Conservation (phyloP, 92 coral and sea anemone genomes). For the Micromussa lordhowensis region DNA sequence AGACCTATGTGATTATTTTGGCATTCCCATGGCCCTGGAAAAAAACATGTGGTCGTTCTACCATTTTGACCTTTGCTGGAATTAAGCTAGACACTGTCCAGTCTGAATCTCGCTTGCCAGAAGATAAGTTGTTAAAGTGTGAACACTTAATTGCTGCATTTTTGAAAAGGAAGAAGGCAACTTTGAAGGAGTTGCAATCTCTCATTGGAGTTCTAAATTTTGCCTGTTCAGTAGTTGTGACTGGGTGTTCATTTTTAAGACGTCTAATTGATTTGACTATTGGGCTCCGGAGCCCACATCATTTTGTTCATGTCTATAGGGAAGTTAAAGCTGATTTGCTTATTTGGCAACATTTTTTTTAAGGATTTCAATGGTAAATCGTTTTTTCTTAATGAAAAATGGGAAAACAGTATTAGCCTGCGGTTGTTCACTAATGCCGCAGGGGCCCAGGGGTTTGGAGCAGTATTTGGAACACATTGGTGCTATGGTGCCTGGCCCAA, state of each 20-base stretch:
- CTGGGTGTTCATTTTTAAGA: neutral
- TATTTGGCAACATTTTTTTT: slow-evolving; percentile 6
- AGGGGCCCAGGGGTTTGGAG: slow-evolving; percentile 45
- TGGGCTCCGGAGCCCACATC: no score
- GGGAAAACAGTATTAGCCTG: slow-evolving; percentile 18
- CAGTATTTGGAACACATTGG: slow-evolving; percentile 41
- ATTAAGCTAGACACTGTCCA: slow-evolving; percentile 59
- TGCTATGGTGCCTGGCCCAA: slow-evolving; percentile 60
- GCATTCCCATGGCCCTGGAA: slow-evolving; percentile 23
- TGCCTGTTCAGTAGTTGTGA: slow-evolving; percentile 62
- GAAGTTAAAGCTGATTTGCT: no score
- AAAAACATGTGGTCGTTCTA: slow-evolving; percentile 59
- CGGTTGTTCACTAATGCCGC: slow-evolving; percentile 51
- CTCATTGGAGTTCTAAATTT: slow-evolving; percentile 55
- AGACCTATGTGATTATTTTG: no score
- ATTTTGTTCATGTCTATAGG: no score
- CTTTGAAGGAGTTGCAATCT: slow-evolving; percentile 43
- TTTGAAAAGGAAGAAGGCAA: slow-evolving; percentile 43
- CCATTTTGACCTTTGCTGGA: slow-evolving; percentile 56
- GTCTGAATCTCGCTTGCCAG: no score
- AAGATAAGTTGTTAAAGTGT: slow-evolving; percentile 49
- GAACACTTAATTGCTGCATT: slow-evolving; percentile 33
- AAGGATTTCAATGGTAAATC: slow-evolving; percentile 31
- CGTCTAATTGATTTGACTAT: neutral
- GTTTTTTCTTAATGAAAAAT: slow-evolving; percentile 34